phyloP scores from a whole-genome alignment of 2,797 vertebrate species.

The Hozukius guyotensis region DNA sequence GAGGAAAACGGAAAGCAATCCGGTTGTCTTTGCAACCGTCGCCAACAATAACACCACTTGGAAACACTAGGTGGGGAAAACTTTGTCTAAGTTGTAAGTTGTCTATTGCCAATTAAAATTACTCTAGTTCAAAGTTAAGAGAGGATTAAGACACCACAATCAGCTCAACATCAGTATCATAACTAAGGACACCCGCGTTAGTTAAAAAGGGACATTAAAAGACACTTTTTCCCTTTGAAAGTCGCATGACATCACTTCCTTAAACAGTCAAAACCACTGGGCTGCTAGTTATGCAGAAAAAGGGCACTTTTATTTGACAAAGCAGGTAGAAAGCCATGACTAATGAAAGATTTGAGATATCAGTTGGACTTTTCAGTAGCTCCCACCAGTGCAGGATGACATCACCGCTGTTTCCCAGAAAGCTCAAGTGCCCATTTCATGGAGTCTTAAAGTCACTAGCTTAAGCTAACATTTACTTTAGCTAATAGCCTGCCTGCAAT shows the following conservation, averaged over 20 bases:
- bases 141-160: too few species aligned
- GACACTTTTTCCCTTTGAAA: not conserved
- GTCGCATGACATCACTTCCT: not conserved
- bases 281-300: not conserved
- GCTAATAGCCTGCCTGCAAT: not conserved
- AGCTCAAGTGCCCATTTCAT: not conserved
- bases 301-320: not conserved
- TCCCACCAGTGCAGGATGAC: not conserved
- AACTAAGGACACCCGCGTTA: too few species aligned
- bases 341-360: not conserved
- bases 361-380: not conserved
- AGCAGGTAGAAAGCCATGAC: not conserved
- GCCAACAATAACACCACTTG: too few species aligned
- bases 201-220: not conserved
- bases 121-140: fast-evolving
- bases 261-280: not conserved
- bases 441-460: not conserved
- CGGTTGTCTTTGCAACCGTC: too few species aligned
- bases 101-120: fast-evolving
- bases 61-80: too few species aligned
- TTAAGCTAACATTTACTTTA: not conserved
- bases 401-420: not conserved
- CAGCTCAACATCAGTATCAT: too few species aligned
- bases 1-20: too few species aligned
- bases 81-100: too few species aligned